phyloP scores from a whole-genome alignment of 1,140 invertebrate species.

The Bombus balteatus region DNA sequence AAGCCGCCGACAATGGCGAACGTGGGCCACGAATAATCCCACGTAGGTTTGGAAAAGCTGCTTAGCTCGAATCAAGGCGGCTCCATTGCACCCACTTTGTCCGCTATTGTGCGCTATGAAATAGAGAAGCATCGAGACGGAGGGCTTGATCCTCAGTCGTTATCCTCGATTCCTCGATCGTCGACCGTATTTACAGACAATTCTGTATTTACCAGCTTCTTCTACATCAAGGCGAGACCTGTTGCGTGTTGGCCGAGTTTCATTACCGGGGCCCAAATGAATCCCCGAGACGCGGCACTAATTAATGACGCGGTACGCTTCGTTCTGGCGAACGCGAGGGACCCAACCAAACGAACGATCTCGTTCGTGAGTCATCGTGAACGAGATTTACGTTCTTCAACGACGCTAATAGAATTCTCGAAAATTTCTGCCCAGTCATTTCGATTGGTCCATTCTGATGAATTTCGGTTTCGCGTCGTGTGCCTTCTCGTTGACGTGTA shows the following conservation, averaged over 20 bases:
- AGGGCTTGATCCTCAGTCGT: background rate
- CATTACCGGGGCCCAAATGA: conserved; percentile 70
- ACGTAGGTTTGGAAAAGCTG: conserved; percentile 47
- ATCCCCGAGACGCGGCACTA: conserved; percentile 68
- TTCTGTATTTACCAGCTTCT: background rate
- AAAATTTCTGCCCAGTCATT: conserved; percentile 35
- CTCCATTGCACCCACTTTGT: conserved; percentile 28
- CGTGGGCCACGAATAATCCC: conserved; percentile 41
- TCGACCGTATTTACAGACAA: conserved; percentile 32
- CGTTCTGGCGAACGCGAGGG: conserved; percentile 40
- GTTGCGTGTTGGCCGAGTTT: conserved; percentile 71
- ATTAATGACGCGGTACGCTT: conserved; percentile 71
- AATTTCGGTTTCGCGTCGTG: background rate
- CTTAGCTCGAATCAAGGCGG: conserved; percentile 46
- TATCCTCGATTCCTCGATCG: conserved; percentile 4
- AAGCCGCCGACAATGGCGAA: conserved; percentile 14
- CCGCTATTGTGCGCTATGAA: conserved; percentile 30
- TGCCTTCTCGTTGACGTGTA: background rate
- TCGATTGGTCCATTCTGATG: background rate
- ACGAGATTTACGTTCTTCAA: conserved; percentile 34
- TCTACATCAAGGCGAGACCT: background rate
- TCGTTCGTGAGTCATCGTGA: conserved; percentile 58
- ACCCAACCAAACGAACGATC: conserved; percentile 19
- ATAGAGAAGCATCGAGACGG: conserved; percentile 16
- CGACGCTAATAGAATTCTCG: conserved; percentile 44